Evolutionary conservation across 2,113 vertebrate species (phyloP), one percentile per base, ranked within the genome.

Genomic region (Mugil cephalus): DNA sequence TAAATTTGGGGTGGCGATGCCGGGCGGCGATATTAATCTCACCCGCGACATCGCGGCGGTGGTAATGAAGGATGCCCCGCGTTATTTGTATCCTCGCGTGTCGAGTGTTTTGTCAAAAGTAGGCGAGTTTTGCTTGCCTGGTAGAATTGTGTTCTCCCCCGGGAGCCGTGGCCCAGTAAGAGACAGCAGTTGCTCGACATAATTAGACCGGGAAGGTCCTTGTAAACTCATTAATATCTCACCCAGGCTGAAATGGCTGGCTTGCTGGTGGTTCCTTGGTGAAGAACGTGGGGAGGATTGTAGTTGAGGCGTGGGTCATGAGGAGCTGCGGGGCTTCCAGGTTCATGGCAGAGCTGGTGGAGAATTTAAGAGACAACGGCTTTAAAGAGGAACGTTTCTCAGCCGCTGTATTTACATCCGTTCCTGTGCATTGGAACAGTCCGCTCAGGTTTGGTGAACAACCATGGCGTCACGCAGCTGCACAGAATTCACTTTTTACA

Each of bases 171-270:
- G 88, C 94, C 93, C 93, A 94, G 91, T 94, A 94, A 94, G 89
- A 94, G 89, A 91, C 83, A 86, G 88, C 80, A 70, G 88, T 91
- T 94, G 93, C 91, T 94, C 91, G 88, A 94, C 93, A 93, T 94
- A 94, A 94, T 93, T 94, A 93, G 92, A 94, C 90, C 70, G 80
- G 72, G 84, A 90, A 93, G 91, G 93, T 92, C 91, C 92, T 91
- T 93, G 92, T 94, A 93, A 93, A 92, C 89, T 93, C 92, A 93
- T 94, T 93, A 93, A 94, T 94, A 93, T 94, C 90, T 93, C 61
- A 87, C 83, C 79, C 79, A 62, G 82, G 86, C 85, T 87, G 85
- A 88, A 89, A 89, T 63, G 80, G 77, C 84, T 80, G 64, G 73
- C 69, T 83, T 30, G 38, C 36, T 4, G 51, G 74, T 79, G 78